These are phyloP conservation scores for Hirtodrosophila cameraria DNA, from an alignment of 2,888 invertebrate species.

Conservation along the genomic window DNA sequence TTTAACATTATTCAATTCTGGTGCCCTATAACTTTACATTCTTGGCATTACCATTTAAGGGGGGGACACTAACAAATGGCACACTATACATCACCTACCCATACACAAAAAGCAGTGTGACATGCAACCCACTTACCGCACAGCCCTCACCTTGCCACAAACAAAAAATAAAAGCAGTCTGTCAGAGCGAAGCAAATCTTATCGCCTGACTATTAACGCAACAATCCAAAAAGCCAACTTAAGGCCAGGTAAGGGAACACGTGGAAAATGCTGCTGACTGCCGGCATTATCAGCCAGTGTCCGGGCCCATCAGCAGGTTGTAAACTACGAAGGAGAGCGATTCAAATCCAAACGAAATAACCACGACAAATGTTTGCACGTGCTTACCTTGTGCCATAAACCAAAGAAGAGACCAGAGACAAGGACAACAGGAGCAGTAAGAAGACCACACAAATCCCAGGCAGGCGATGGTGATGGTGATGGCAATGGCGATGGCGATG, in stretches of 20 bases:
- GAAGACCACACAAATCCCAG: conserved; percentile 35
- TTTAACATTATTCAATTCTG: not conserved
- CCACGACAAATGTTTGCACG: conserved; percentile 78
- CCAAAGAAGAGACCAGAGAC: conserved; percentile 33
- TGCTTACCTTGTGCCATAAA: conserved; percentile 73
- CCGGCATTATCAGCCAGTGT: conserved; percentile 63
- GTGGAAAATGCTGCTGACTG: conserved; percentile 57
- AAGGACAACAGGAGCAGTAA: conserved; percentile 1
- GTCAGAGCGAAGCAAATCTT: conserved; percentile 53
- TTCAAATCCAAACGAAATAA: conserved; percentile 77
- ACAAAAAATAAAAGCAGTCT: conserved; percentile 21
- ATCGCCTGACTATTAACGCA: conserved; percentile 71
- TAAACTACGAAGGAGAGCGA: conserved; percentile 66
- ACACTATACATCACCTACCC: not conserved
- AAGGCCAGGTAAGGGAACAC: conserved; percentile 59
- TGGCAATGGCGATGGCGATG: conserved; percentile 39
- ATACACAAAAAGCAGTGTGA: conserved; percentile 5
- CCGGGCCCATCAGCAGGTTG: conserved; percentile 64
- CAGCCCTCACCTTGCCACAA: conserved; percentile 25
- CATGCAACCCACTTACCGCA: conserved; percentile 9
- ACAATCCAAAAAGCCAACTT: conserved; percentile 68
- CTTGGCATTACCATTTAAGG: not conserved
- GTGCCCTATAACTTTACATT: not conserved
- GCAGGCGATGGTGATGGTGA: conserved; percentile 39
- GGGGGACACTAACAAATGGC: not conserved